A percentile compares a stretch with the other conserved stretches of the same genome.
These are phyloP conservation scores for Sitophilus oryzae DNA, from an alignment of 1,140 invertebrate species.

Conservation along the genomic window DNA sequence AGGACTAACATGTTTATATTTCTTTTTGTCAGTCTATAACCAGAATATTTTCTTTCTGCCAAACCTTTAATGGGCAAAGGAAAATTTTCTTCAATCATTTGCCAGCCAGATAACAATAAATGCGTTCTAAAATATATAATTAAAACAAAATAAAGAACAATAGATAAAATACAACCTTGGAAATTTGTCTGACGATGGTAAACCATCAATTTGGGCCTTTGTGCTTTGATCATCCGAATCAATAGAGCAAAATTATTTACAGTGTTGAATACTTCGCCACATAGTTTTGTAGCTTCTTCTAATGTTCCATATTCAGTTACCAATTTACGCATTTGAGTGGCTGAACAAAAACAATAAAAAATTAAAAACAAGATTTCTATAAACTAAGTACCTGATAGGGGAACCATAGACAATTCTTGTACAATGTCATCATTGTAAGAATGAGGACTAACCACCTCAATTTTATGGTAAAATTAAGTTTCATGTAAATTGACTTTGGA, in stretches of 20 bases:
- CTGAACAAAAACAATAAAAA: constrained; percentile 5
- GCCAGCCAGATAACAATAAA: constrained; percentile 71
- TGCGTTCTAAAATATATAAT: constrained; percentile 52
- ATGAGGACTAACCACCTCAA: constrained; percentile 69
- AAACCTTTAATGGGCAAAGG: constrained; percentile 71
- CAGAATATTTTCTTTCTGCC: constrained; percentile 56
- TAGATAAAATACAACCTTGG: constrained; percentile 40
- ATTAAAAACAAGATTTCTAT: not conserved
- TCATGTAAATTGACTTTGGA: constrained; percentile 56
- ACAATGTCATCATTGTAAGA: constrained; percentile 64
- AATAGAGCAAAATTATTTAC: constrained; percentile 63
- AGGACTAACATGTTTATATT: constrained; percentile 67
- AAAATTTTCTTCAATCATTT: constrained; percentile 83
- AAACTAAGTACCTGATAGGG: constrained; percentile 51
- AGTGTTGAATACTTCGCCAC: constrained; percentile 60
- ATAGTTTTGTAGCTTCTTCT: constrained; percentile 57
- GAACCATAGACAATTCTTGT: constrained; percentile 70
- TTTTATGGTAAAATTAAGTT: constrained; percentile 54
- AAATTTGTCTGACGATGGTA: constrained; percentile 61
- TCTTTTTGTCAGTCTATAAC: constrained; percentile 67
- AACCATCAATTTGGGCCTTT: constrained; percentile 20
- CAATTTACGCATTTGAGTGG: constrained; percentile 54
- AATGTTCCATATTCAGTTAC: constrained; percentile 63
- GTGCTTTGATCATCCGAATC: constrained; percentile 33
- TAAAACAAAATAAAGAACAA: not conserved